Conservation (phyloP, 2,113 vertebrate species). For the Eulemur macaco region DNA sequence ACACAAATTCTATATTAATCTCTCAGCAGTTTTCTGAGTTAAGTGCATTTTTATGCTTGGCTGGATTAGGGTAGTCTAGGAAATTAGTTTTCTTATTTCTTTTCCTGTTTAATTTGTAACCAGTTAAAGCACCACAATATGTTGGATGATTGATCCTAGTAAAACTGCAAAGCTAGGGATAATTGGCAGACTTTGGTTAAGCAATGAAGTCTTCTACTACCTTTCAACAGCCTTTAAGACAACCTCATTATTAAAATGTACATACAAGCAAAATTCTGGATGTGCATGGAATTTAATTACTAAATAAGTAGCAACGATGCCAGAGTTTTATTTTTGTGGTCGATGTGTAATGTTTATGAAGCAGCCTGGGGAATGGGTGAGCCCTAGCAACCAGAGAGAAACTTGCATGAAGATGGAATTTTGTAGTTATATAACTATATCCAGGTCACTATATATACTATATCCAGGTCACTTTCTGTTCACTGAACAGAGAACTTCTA, state of each 20-base stretch:
- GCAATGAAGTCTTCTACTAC: conserved; percentile 36
- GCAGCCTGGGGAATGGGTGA: background rate
- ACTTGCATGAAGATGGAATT: background rate
- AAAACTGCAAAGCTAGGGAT: conserved; percentile 58
- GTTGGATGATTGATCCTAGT: conserved; percentile 71
- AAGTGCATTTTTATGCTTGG: conserved; percentile 80
- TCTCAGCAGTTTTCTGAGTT: conserved; percentile 75
- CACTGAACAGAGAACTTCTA: background rate
- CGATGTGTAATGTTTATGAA: conserved; percentile 27
- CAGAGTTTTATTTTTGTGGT: conserved; percentile 43
- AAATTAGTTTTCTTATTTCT: conserved; percentile 80
- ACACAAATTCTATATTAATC: conserved; percentile 79
- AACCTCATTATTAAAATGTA: conserved; percentile 61
- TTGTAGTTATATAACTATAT: background rate
- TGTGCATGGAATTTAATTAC: conserved; percentile 67
- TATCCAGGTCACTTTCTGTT: background rate
- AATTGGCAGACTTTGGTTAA: conserved; percentile 57
- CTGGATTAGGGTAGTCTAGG: conserved; percentile 73
- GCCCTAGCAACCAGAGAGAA: background rate
- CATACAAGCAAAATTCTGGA: conserved; percentile 29
- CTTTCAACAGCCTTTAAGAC: conserved; percentile 58
- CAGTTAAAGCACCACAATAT: conserved; percentile 68
- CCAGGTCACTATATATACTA: background rate
- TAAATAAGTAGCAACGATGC: background rate
- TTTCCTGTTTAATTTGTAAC: conserved; percentile 82